Evolutionary conservation across 2,888 invertebrate genomes (phyloP).

Genomic region (Resseliella maxima): DNA sequence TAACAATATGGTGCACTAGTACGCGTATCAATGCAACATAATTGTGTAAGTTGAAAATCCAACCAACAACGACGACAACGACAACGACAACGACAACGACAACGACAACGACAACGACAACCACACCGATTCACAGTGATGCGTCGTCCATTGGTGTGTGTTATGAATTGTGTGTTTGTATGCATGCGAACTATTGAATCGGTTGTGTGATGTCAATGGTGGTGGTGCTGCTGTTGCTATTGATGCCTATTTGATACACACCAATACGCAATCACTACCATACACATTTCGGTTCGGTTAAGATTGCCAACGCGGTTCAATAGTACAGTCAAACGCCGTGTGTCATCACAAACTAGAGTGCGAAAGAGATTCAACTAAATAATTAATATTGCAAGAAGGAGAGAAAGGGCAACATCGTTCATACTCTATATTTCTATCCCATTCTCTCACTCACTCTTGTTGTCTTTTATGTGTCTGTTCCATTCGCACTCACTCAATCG

Average conservation of each 20-base stretch:
- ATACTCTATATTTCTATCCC: neutral
- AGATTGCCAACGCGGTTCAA: neutral
- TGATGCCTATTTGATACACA: neutral
- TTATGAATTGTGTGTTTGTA: neutral
- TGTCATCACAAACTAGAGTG: neutral
- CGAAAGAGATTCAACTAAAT: conserved; percentile 17
- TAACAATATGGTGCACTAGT: neutral
- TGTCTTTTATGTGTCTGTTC: too few species aligned
- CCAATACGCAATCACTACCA: neutral
- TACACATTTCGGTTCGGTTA: neutral
- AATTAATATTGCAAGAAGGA: conserved; percentile 1
- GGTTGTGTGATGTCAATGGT: neutral
- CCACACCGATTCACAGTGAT: neutral
- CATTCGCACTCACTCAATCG: too few species aligned
- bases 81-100: too few species aligned
- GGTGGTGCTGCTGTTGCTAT: neutral
- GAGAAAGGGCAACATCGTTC: neutral
- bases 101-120: too few species aligned
- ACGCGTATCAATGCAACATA: conserved; percentile 22
- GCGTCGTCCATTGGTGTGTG: neutral
- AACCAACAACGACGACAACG: too few species aligned
- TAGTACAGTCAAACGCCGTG: conserved; percentile 40
- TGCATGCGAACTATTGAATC: neutral
- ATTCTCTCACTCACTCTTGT: too few species aligned
- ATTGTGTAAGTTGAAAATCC: too few species aligned